Conservation (phyloP, 2,797 vertebrate genomes). For the Lerista edwardsae region DNA sequence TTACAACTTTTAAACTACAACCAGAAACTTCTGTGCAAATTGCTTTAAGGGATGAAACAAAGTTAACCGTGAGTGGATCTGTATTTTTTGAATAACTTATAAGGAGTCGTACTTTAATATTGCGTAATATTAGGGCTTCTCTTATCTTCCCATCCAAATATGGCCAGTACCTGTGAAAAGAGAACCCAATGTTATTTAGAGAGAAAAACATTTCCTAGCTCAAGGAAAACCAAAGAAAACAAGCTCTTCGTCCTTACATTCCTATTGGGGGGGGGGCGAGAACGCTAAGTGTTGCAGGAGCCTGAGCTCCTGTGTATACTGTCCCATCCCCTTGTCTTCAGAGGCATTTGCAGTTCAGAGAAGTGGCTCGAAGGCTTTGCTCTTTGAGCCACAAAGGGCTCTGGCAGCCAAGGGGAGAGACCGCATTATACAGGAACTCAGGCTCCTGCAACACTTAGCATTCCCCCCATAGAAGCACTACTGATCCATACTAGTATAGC, state of each 20-base stretch:
- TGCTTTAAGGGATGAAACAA: constrained; percentile 92
- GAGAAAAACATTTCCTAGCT: not conserved
- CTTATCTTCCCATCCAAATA: constrained; percentile 90
- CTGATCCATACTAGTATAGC: not conserved
- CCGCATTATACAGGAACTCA: no score
- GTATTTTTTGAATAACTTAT: constrained; percentile 93
- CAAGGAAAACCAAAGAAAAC: not conserved
- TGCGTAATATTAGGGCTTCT: constrained; percentile 90
- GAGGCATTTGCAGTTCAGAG: no score
- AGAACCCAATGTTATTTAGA: constrained; percentile 29
- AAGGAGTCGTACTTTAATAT: constrained; percentile 89
- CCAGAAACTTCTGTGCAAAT: constrained; percentile 90
- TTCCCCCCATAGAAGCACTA: no score
- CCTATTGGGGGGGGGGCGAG: no score
- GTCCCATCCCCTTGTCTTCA: no score
- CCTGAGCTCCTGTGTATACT: no score
- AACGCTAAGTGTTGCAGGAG: no score
- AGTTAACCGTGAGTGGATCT: constrained; percentile 92
- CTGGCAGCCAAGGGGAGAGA: no score
- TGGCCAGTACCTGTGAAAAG: constrained; percentile 89
- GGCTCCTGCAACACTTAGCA: no score
- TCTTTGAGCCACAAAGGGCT: no score
- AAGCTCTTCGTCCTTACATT: no score
- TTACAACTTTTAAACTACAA: constrained; percentile 94
- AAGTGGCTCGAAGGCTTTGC: no score